Evolutionary conservation across 2,113 vertebrate genomes (phyloP), one percentile per base, ranked within the genome.

Genomic region (Megaceryle maxima): DNA sequence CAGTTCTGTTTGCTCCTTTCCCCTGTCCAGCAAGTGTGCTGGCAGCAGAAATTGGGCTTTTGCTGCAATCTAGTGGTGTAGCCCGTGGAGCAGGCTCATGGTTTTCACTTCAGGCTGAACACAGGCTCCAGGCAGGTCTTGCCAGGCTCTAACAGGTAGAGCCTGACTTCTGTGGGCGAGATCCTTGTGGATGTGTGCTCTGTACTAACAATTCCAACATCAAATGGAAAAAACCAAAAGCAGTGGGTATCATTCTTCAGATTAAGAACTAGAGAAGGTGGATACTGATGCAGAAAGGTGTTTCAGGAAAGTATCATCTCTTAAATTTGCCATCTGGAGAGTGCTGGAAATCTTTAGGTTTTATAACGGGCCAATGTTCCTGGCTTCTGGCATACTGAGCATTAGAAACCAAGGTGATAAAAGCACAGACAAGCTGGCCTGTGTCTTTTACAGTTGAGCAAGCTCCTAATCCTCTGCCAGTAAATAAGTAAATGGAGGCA

Each of bases 21-120:
- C 11, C 29, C 56, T 2, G 8, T 1, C 35, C 51, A 25, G 60
- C 31, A 13, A 57, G 26, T 0, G 39, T 0, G 9, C 35, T 16
- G 35, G 50, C 31, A 22, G 60, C 88, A 51, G 69, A 92, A 87
- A 62, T 1, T 5, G 39, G 75, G 77, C 78, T 41, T 96, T n/a
- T 97, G 95, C 97, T 97, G 97, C 97, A 66, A 92, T 59, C 97
- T 97, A 97, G 96, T 69, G 97, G 97, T 16, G 73, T 4, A 85
- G 57, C 16, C 7, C n/a, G 3, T 3, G 25, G 43, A 74, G 14
- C 9, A n/a, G 10, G 2, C 41, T 69, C 46, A 1, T 5, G 50
- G 31, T 7, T 16, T 51, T 51, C 3, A 0, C 26, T 70, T 17
- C 63, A 19, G 75, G 55, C 12, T 67, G 67, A 37, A 57, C 44